A percentile compares a stretch with the other conserved stretches of the same genome.
These are phyloP conservation scores for Anguilla rostrata DNA, from an alignment of 2,113 vertebrate genomes.

Conservation along the genomic window DNA sequence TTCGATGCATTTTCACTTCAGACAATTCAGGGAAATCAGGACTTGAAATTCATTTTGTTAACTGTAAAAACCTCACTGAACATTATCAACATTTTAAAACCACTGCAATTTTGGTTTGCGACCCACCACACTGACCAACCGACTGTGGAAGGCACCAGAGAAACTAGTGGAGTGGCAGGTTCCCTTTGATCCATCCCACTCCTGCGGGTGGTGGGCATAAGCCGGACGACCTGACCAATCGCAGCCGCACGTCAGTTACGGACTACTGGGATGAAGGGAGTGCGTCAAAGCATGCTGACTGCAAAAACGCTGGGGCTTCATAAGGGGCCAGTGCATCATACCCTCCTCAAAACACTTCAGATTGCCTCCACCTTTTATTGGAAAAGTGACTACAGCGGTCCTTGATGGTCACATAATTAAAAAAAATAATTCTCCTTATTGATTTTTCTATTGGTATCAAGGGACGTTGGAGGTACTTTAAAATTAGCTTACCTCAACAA, in stretches of 20 bases:
- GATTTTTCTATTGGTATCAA: not conserved
- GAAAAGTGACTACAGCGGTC: constrained; percentile 30
- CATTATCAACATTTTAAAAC: no score
- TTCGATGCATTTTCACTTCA: no score
- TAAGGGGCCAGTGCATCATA: constrained; percentile 31
- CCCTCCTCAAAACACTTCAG: constrained; percentile 24
- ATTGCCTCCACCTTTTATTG: constrained; percentile 38
- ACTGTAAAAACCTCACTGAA: no score
- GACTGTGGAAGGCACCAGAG: no score
- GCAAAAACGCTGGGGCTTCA: constrained; percentile 17
- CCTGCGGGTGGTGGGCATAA: no score
- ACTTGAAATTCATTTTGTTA: no score
- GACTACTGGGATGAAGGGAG: constrained; percentile 26
- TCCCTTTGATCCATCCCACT: no score
- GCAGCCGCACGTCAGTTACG: constrained; percentile 18
- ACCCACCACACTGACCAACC: no score
- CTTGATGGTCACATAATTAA: not conserved
- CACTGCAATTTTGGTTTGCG: no score
- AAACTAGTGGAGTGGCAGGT: no score
- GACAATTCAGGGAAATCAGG: no score
- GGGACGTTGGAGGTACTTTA: not conserved
- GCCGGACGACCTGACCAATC: not conserved
- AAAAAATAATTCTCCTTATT: not conserved
- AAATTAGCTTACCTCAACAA: not conserved
- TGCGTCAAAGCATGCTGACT: constrained; percentile 24